A percentile compares a stretch with the other conserved stretches of the same genome.
These are phyloP conservation scores for Limosa lapponica DNA, from an alignment of 2,797 vertebrate species.

Conservation along the genomic window DNA sequence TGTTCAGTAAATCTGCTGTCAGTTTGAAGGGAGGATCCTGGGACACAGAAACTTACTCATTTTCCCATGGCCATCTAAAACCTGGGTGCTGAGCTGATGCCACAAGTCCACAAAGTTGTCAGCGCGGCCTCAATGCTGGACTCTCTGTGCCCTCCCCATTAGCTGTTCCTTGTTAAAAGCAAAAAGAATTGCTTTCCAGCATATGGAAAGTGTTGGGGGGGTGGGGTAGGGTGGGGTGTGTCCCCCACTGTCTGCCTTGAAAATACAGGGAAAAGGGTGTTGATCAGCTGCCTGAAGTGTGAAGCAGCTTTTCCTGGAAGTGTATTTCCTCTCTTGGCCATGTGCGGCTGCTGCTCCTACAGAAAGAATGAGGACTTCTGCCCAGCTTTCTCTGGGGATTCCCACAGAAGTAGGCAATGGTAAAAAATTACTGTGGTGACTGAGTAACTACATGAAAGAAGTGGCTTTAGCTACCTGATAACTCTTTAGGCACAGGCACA, in stretches of 20 bases:
- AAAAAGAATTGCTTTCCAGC: not conserved
- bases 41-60: not conserved
- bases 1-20: not conserved
- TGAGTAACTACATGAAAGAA: not conserved
- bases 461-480: not conserved
- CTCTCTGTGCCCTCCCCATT: not conserved
- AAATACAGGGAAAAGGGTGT: not conserved
- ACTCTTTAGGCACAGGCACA: not conserved
- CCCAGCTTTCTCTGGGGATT: not conserved
- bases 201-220: not conserved
- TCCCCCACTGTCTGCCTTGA: not conserved
- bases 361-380: not conserved
- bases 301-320: not conserved
- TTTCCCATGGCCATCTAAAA: not conserved
- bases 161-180: not conserved
- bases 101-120: not conserved
- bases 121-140: accelerated
- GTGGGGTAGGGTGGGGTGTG: not conserved
- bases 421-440: not conserved
- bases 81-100: not conserved
- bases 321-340: not conserved
- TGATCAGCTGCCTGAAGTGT: not conserved
- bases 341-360: not conserved
- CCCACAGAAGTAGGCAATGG: not conserved
- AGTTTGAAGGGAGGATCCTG: not conserved